phyloP scores from a whole-genome alignment of 1,140 invertebrate genomes.

The Hetaerina americana region DNA sequence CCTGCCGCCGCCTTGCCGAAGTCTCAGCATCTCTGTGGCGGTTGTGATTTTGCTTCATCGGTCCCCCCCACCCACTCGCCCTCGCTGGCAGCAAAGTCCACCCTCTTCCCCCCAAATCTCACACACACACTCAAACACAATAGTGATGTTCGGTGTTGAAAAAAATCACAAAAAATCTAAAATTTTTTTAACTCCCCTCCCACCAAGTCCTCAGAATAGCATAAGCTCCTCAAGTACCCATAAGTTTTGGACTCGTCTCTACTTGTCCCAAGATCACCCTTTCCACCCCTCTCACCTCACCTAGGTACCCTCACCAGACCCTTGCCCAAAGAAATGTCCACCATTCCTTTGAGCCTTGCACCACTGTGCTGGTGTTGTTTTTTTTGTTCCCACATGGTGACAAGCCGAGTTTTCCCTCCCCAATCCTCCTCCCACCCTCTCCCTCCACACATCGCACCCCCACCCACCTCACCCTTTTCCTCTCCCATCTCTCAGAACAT shows the following conservation, averaged over 20 bases:
- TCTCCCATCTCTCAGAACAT: not conserved
- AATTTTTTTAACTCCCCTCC: not conserved
- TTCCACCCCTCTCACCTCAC: not conserved
- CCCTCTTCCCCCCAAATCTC: not conserved
- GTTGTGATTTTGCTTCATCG: not conserved
- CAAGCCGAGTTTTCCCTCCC: not conserved
- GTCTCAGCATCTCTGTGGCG: not conserved
- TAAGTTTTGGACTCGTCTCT: not conserved
- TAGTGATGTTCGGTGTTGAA: not conserved
- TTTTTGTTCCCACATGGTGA: not conserved
- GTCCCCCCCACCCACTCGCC: not conserved
- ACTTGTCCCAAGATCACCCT: not conserved
- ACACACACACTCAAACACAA: not conserved
- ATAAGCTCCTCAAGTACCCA: not conserved
- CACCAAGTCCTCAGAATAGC: not conserved
- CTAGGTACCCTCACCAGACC: not conserved
- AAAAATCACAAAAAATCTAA: not conserved
- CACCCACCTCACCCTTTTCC: not conserved
- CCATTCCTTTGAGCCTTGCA: not conserved
- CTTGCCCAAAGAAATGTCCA: not conserved
- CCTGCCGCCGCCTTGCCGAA: not conserved
- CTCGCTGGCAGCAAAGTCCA: not conserved
- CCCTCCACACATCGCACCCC: not conserved
- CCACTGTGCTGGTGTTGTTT: not conserved
- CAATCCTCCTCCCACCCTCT: not conserved